A percentile compares a stretch with the other conserved stretches of the same genome.
These are phyloP conservation scores for Gallirallus australis DNA, from an alignment of 2,797 vertebrate species.

Conservation along the genomic window DNA sequence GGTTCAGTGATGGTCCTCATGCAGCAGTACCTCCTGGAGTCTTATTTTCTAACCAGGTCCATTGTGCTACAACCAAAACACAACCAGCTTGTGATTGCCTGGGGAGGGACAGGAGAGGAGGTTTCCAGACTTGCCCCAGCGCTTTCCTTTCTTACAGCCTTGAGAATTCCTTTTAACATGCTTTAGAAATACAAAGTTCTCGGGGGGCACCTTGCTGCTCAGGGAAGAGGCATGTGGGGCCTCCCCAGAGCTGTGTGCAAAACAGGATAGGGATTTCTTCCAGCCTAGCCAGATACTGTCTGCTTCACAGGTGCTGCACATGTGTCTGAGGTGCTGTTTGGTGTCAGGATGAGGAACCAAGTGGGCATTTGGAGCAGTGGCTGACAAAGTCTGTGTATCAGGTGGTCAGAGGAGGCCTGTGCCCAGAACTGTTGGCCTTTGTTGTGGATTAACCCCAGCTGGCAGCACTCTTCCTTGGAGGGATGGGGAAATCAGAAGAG, in stretches of 20 bases:
- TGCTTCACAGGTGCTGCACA: rapidly evolving
- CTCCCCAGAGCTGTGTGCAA: not conserved
- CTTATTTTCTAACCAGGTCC: not conserved
- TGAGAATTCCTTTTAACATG: not conserved
- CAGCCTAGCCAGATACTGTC: not conserved
- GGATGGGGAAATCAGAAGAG: no score
- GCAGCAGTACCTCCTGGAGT: not conserved
- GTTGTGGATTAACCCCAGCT: no score
- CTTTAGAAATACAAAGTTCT: not conserved
- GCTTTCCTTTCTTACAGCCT: not conserved
- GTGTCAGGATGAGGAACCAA: not conserved
- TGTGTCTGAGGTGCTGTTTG: not conserved
- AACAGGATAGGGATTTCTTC: not conserved
- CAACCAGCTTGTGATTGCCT: not conserved
- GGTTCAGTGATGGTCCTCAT: not conserved
- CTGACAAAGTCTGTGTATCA: not conserved
- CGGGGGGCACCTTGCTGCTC: not conserved
- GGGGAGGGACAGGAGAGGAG: not conserved
- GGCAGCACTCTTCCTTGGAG: no score
- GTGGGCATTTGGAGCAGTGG: not conserved
- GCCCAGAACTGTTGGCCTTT: not conserved
- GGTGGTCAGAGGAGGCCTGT: not conserved
- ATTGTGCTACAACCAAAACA: not conserved
- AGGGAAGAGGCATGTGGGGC: not conserved
- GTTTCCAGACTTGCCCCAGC: not conserved